phyloP scores from a whole-genome alignment of 2,113 vertebrate species.

The Erpornis zantholeuca region DNA sequence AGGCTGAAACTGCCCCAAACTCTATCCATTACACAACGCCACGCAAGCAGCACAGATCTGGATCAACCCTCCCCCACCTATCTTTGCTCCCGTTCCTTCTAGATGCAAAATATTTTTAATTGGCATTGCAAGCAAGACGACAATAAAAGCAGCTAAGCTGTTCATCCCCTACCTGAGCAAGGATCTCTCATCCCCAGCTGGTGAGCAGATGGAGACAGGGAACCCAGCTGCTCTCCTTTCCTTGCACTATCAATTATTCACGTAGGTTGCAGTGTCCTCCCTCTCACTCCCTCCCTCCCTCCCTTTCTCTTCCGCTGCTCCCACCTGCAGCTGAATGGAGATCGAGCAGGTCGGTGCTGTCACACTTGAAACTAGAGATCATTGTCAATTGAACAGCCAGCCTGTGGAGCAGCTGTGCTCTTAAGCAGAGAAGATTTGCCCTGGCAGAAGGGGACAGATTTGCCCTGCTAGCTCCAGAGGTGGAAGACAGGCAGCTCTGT shows the following conservation, averaged over 20 bases:
- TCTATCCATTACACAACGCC: not conserved
- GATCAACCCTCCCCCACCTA: not conserved
- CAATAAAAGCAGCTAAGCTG: slow-evolving; percentile 35
- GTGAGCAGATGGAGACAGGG: slow-evolving; percentile 40
- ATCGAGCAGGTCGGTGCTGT: slow-evolving; percentile 58
- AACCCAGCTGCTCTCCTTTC: slow-evolving; percentile 60
- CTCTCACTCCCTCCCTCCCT: slow-evolving; percentile 67
- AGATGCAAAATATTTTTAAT: slow-evolving; percentile 39
- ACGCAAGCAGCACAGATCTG: not conserved
- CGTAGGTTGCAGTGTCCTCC: slow-evolving; percentile 75
- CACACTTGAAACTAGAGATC: slow-evolving; percentile 60
- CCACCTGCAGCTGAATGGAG: slow-evolving; percentile 53
- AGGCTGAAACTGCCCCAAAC: not conserved
- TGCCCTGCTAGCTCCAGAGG: not conserved
- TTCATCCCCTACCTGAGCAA: slow-evolving; percentile 58
- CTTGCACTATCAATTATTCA: slow-evolving; percentile 67
- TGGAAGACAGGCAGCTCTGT: not conserved
- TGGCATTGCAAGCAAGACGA: not conserved
- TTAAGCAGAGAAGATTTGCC: not conserved
- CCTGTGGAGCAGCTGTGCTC: not conserved
- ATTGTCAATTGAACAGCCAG: not conserved
- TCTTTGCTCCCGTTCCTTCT: not conserved
- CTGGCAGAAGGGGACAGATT: not conserved
- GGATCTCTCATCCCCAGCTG: slow-evolving; percentile 54
- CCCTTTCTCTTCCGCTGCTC: slow-evolving; percentile 68